Evolutionary conservation across 2,888 invertebrate genomes (phyloP).

Genomic region (Hypomecis atomaria): DNA sequence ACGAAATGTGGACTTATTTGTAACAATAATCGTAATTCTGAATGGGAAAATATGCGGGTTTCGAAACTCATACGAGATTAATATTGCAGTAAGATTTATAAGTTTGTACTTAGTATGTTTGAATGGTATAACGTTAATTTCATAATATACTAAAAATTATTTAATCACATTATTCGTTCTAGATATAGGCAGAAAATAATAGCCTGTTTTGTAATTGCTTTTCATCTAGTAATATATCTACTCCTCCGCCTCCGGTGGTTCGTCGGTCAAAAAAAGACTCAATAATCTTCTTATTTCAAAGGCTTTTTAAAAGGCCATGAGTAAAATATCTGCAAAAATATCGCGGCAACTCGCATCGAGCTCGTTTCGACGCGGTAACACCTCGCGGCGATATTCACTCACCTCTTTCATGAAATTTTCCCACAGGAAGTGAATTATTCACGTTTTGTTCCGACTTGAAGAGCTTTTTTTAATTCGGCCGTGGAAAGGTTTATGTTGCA

Average conservation of each 20-base stretch:
- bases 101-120: too few relatives aligned
- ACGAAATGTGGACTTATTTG: slow-evolving; percentile 5
- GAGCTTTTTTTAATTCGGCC: slow-evolving; percentile 15
- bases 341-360: slow-evolving; percentile 8
- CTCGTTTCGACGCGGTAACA: slow-evolving; percentile 11
- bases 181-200: too few relatives aligned
- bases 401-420: slow-evolving; percentile 22
- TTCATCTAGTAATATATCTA: too few relatives aligned
- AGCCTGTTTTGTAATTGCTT: too few relatives aligned
- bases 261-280: too few relatives aligned
- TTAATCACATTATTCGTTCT: too few relatives aligned
- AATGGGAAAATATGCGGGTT: neutral
- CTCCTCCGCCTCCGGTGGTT: too few relatives aligned
- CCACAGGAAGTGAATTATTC: slow-evolving; percentile 19
- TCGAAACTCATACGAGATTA: neutral
- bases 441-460: slow-evolving; percentile 10
- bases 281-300: neutral
- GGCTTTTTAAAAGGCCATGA: slow-evolving; percentile 2
- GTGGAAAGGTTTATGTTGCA: slow-evolving; percentile 14
- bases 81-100: too few relatives aligned
- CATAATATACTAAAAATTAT: too few relatives aligned
- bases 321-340: slow-evolving; percentile 13
- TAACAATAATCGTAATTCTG: neutral
- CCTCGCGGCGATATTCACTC: slow-evolving; percentile 12
- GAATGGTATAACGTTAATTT: too few relatives aligned